Conservation (phyloP, 1,140 invertebrate species). For the Ctenoplectra terminalis region DNA sequence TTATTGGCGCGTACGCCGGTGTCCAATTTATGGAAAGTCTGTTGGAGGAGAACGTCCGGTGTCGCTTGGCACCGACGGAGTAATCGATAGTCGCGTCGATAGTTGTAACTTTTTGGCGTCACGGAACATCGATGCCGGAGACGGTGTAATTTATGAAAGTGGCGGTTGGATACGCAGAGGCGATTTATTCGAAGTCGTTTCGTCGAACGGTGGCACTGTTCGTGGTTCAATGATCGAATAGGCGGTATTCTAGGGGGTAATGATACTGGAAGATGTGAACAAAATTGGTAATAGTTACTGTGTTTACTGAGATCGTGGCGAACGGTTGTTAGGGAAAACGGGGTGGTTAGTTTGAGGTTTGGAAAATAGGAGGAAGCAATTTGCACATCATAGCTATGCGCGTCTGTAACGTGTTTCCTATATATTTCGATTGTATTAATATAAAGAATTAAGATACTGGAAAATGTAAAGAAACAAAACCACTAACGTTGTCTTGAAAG, state of each 20-base stretch:
- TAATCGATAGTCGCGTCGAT: constrained; percentile 10
- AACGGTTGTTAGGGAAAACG: background rate
- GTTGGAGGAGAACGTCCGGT: background rate
- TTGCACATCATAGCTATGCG: too few species aligned
- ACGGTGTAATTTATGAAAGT: constrained; percentile 39
- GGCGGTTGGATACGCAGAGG: background rate
- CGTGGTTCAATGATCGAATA: constrained; percentile 13
- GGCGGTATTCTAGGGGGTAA: background rate
- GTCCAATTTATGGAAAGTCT: constrained; percentile 44
- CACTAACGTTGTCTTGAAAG: too few species aligned
- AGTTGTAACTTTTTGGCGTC: constrained; percentile 35
- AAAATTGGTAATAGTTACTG: background rate
- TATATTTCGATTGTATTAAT: too few species aligned
- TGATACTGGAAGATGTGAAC: background rate
- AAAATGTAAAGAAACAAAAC: too few species aligned
- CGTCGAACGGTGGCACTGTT: constrained; percentile 23
- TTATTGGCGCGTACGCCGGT: background rate
- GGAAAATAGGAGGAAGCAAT: background rate
- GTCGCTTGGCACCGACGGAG: background rate
- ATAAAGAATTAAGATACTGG: too few species aligned
- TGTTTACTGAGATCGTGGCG: background rate
- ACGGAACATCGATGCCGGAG: constrained; percentile 1
- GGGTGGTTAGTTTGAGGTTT: too few species aligned
- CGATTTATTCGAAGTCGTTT: constrained; percentile 26
- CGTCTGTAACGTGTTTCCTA: background rate